A percentile compares a stretch with the other conserved stretches of the same genome.
Evolutionary conservation across 2,113 vertebrate species (phyloP).

Genomic region (Pachycephala philippinensis): DNA sequence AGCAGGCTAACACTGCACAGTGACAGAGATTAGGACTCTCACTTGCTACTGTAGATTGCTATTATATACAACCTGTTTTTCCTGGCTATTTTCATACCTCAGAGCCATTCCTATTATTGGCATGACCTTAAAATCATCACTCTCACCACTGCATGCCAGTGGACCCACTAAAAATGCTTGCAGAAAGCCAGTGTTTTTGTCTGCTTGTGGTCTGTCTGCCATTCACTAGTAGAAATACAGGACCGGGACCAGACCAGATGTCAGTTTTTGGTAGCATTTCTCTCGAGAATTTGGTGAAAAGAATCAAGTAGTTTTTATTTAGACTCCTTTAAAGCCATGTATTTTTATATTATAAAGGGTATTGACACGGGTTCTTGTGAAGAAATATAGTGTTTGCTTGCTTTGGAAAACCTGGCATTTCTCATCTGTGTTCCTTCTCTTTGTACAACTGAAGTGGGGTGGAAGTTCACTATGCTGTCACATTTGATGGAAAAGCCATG

Average conservation of each 20-base stretch:
- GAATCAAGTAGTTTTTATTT: neutral
- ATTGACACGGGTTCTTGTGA: neutral
- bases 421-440: constrained; percentile 23
- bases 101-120: neutral
- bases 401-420: neutral
- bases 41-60: neutral
- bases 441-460: constrained; percentile 64
- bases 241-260: neutral
- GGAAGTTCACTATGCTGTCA: constrained; percentile 82
- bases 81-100: neutral
- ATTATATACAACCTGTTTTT: neutral
- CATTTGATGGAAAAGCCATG: constrained; percentile 81
- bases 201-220: neutral
- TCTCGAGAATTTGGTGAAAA: neutral
- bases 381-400: neutral
- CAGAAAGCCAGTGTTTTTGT: neutral
- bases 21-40: neutral
- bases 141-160: neutral
- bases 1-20: neutral
- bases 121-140: neutral
- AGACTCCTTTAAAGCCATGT: neutral
- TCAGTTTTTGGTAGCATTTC: neutral
- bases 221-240: neutral
- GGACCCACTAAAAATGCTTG: neutral
- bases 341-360: neutral